Evolutionary conservation across 2,888 invertebrate species (phyloP), one percentile per base, ranked within the genome.

Genomic region (Amphipyra berbera): DNA sequence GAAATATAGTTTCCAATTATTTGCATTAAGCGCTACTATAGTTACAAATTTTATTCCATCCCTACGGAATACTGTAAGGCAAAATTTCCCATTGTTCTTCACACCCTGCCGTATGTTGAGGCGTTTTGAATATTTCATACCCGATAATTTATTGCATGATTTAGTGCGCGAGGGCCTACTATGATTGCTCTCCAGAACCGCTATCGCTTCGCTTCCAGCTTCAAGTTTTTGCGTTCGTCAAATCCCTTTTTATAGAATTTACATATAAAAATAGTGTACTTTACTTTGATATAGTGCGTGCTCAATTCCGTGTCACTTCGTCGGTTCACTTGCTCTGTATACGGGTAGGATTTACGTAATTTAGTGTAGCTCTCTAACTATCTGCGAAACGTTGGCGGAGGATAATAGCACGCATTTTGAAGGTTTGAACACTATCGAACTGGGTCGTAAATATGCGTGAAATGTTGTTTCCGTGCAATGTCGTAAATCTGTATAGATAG

Each of bases 61-160:
- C 81, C 79, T 77, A 73, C 62, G 67, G 76, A 71, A 79, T 78
- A 79, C 75, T 73, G 73, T 61, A 73, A 81, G 73, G 81, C 80
- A 67, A 82, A 88, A 87, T 87, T 89, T 88, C 82, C 87, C 88
- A 85, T 84, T 85, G 85, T 88, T 89, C 83, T 84, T 88, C 86
- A 85, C 88, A 83, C 87, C 86, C 82, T 69, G 79, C 79, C 86
- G 83, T 90, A 90, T 88, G 89, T 82, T 82, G 81, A 86, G 85
- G 84, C 88, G 86, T 88, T 91, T 88, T 92, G 90, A 90, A 90
- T 94, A 93, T 94, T 91, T 93, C 89, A 92, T 91, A 86, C 86
- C 76, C 81, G 85, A 90, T 93, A 93, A 93, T 92, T 92, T 93
- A 93, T 92, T 89, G 89, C 89, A 88, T 91, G 91, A 93, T 92